Conservation (phyloP, 2,888 invertebrate species). For the Melinopterus prodromus region DNA sequence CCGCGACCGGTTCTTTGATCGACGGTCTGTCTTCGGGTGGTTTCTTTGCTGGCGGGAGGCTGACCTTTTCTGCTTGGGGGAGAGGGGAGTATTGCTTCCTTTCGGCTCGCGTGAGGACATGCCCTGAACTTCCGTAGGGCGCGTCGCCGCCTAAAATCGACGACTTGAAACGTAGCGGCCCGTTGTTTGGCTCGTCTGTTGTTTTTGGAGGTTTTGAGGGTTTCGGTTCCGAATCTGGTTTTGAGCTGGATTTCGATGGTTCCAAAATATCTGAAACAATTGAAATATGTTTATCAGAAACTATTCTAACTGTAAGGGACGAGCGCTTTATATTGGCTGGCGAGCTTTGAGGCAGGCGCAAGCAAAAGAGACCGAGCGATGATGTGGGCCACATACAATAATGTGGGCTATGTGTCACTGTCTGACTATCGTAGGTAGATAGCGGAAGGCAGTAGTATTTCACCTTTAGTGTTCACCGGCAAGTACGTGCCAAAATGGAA, state of each 20-base stretch:
- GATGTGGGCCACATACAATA: too few species aligned
- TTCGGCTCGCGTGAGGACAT: slow-evolving; percentile 83
- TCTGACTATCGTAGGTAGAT: too few species aligned
- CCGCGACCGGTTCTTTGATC: slow-evolving; percentile 59
- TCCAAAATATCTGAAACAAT: background rate
- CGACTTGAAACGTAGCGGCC: slow-evolving; percentile 75
- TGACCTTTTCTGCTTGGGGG: slow-evolving; percentile 68
- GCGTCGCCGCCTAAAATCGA: slow-evolving; percentile 83
- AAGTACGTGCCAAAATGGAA: too few species aligned
- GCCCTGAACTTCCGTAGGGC: slow-evolving; percentile 81
- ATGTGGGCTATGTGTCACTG: too few species aligned
- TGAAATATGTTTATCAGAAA: background rate
- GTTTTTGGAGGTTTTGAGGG: slow-evolving; percentile 54
- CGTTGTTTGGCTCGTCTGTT: slow-evolving; percentile 39
- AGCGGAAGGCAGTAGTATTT: too few species aligned
- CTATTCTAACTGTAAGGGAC: too few species aligned
- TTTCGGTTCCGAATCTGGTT: slow-evolving; percentile 51
- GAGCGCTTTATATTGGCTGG: too few species aligned
- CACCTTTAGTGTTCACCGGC: too few species aligned
- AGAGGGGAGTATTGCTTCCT: slow-evolving; percentile 78
- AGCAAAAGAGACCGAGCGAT: too few species aligned
- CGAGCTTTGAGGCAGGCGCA: too few species aligned
- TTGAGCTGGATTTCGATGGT: slow-evolving; percentile 9
- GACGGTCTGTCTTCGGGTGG: slow-evolving; percentile 63
- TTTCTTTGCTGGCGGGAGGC: slow-evolving; percentile 67